These are phyloP conservation scores for Abrostola tripartita DNA, from an alignment of 2,888 invertebrate species.

Conservation along the genomic window DNA sequence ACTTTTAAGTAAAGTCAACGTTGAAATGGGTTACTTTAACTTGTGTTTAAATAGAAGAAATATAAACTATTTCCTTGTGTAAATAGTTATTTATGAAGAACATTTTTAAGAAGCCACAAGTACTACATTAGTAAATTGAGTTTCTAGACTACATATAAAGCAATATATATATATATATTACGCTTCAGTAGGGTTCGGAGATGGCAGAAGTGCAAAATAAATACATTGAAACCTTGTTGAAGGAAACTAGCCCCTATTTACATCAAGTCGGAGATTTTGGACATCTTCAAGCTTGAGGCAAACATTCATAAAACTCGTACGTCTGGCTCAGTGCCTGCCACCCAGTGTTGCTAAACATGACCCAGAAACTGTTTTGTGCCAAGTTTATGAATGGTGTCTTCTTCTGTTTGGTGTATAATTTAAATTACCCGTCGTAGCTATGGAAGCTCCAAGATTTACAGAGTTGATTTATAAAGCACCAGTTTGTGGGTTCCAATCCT, in stretches of 20 bases:
- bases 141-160: neutral
- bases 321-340: constrained; percentile 30
- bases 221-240: neutral
- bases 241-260: constrained; percentile 14
- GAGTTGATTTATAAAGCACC: too few relatives aligned
- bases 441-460: too few relatives aligned
- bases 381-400: constrained; percentile 20
- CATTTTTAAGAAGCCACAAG: too few relatives aligned
- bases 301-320: constrained; percentile 16
- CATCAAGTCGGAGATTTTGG: constrained; percentile 23
- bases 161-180: neutral
- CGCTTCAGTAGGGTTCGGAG: neutral
- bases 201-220: constrained; percentile 8
- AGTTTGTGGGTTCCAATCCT: too few relatives aligned
- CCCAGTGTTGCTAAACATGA: constrained; percentile 25
- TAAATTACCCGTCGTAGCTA: too few relatives aligned
- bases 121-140: neutral
- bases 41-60: too few relatives aligned
- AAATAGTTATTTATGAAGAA: neutral
- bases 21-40: neutral
- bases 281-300: constrained; percentile 31
- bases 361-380: constrained; percentile 24
- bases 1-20: constrained; percentile 1
- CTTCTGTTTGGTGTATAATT: neutral
- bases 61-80: too few relatives aligned